These are phyloP conservation scores for Rhadina sibilatrix DNA, from an alignment of 2,113 vertebrate species.

Conservation along the genomic window DNA sequence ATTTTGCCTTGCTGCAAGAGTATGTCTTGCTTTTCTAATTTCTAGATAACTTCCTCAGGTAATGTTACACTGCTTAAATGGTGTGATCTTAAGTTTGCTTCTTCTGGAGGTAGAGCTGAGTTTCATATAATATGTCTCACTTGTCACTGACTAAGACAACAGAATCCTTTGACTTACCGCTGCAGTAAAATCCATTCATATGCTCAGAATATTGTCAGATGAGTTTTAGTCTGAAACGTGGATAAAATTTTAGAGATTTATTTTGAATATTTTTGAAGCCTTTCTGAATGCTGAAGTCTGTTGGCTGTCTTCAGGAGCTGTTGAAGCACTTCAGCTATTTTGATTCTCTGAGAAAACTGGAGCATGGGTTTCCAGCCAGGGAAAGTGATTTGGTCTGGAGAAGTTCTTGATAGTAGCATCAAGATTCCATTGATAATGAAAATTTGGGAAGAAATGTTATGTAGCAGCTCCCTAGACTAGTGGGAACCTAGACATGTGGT, in stretches of 20 bases:
- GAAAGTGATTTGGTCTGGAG: not conserved
- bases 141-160: not conserved
- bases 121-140: not conserved
- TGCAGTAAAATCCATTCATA: not conserved
- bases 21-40: not conserved
- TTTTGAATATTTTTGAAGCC: not conserved
- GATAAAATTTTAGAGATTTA: not conserved
- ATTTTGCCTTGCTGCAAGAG: not conserved
- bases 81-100: not conserved
- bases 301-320: not conserved
- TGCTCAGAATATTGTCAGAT: not conserved
- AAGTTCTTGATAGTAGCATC: not conserved
- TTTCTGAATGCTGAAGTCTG: not conserved
- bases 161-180: not conserved
- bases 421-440: not conserved
- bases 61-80: not conserved
- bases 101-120: not conserved
- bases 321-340: not conserved
- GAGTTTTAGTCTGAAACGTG: not conserved
- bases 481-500: not conserved
- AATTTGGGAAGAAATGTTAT: not conserved
- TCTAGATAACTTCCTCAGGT: not conserved
- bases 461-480: not conserved
- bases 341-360: not conserved
- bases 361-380: not conserved